A percentile compares a stretch with the other conserved stretches of the same genome.
These are phyloP conservation scores for Lapara coniferarum DNA, from an alignment of 2,888 invertebrate genomes.

Conservation along the genomic window DNA sequence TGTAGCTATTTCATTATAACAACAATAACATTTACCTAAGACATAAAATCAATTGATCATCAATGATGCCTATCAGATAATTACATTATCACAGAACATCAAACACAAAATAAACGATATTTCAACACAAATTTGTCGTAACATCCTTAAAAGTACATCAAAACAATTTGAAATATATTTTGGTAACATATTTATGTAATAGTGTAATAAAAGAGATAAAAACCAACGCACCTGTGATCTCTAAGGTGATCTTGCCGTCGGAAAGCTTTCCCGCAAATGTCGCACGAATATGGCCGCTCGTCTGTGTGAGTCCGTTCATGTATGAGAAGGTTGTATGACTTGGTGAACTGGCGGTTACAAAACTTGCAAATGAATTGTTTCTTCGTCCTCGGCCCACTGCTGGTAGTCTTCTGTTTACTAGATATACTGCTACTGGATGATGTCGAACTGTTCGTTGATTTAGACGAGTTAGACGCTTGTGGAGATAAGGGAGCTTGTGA, in stretches of 20 bases:
- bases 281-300: conserved; percentile 98
- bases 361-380: conserved; percentile 99
- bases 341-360: conserved; percentile 98
- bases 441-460: conserved; percentile 76
- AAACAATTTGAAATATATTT: conserved; percentile 3
- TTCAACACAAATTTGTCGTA: no score
- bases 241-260: conserved; percentile 97
- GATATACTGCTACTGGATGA: conserved; percentile 76
- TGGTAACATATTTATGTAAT: neutral
- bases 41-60: neutral
- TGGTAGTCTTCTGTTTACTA: conserved; percentile 73
- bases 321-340: conserved; percentile 98
- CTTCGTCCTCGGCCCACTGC: conserved; percentile 92
- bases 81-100: neutral
- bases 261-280: conserved; percentile 99
- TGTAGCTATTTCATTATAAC: neutral
- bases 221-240: conserved; percentile 91
- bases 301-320: conserved; percentile 99
- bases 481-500: conserved; percentile 76
- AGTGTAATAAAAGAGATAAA: neutral
- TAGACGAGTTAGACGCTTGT: conserved; percentile 73
- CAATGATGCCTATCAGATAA: neutral
- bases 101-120: neutral
- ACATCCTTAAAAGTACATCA: neutral
- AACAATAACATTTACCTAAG: neutral